Base-by-base conservation (phyloP, 2,113 vertebrate genomes). In the Syngnathus scovelli region DNA sequence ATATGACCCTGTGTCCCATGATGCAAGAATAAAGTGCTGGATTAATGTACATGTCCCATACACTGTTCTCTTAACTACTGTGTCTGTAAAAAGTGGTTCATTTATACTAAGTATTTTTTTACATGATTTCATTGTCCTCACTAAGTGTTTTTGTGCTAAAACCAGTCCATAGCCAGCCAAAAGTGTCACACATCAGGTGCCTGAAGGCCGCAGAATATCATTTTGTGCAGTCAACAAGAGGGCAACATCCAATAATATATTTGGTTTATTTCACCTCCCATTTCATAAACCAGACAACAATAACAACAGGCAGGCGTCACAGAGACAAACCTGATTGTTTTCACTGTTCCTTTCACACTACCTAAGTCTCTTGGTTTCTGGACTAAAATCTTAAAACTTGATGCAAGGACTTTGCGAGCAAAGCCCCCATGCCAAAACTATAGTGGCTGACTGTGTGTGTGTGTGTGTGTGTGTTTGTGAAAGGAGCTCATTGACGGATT, bases 201-300 rank as follows among this genome's bases (percentile, higher is more conserved):
- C 27, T 33, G 27, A 33, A 3, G 27, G 27, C 27, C 27, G 27
- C 27, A 33, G 2, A 33, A 3, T 33, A 43, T 43, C 41, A 43
- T 19, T 49, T 49, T 49, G 46, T 7, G 46, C 46, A 49, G 46
- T 7, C 18, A 51, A 51, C 19, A 3, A 51, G 37, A n/a, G 8
- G 21, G 7, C 18, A 41, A 6, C n/a, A 7, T 69, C 68, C 19
- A 0, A 78, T 82, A 77, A 74, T 71, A 85, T 81, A 90, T 92
- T 90, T 91, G 88, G 89, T 92, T 91, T 92, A 92, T 92, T 92
- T 79, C 64, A 76, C 85, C 79, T 85, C 72, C 71, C 52, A 67
- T 79, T 70, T 78, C 71, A 83, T 84, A 84, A 90, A 90, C 87
- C 88, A 81, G 80, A 80, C 82, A 83, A 74, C 77, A 77, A 83